These are phyloP conservation scores for Terebella lapidaria DNA, from an alignment of 2,888 invertebrate species.

Conservation along the genomic window DNA sequence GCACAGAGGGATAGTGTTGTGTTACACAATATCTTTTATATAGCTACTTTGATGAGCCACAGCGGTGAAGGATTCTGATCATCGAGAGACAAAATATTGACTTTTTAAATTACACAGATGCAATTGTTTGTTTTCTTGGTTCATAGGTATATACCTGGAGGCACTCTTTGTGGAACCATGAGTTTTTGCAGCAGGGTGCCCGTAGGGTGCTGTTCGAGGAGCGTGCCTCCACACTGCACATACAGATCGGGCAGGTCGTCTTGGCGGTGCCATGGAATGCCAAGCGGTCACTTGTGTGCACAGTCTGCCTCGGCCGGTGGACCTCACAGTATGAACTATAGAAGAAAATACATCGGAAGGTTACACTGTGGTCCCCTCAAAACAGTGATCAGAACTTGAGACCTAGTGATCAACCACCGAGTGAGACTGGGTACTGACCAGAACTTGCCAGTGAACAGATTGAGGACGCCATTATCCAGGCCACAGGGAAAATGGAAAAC, in stretches of 20 bases:
- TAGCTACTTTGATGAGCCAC: too few relatives aligned
- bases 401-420: neutral
- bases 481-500: slow-evolving; percentile 77
- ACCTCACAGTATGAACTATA: slow-evolving; percentile 63
- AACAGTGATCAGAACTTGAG: neutral
- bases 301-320: slow-evolving; percentile 59
- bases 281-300: slow-evolving; percentile 55
- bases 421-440: slow-evolving; percentile 20
- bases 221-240: slow-evolving; percentile 59
- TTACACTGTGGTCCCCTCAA: neutral
- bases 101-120: too few relatives aligned
- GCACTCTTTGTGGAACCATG: slow-evolving; percentile 73
- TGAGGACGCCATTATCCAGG: slow-evolving; percentile 61
- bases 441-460: slow-evolving; percentile 51
- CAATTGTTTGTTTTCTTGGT: too few relatives aligned
- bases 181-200: slow-evolving; percentile 73
- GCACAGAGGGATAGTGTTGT: too few relatives aligned
- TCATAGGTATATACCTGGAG: slow-evolving; percentile 34
- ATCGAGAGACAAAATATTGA: too few relatives aligned
- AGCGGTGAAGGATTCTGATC: neutral
- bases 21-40: too few relatives aligned
- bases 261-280: slow-evolving; percentile 32
- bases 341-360: slow-evolving; percentile 25
- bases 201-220: slow-evolving; percentile 58
- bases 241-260: slow-evolving; percentile 66